Base-by-base conservation (phyloP, 2,888 invertebrate genomes). In the Microchrysa polita region DNA sequence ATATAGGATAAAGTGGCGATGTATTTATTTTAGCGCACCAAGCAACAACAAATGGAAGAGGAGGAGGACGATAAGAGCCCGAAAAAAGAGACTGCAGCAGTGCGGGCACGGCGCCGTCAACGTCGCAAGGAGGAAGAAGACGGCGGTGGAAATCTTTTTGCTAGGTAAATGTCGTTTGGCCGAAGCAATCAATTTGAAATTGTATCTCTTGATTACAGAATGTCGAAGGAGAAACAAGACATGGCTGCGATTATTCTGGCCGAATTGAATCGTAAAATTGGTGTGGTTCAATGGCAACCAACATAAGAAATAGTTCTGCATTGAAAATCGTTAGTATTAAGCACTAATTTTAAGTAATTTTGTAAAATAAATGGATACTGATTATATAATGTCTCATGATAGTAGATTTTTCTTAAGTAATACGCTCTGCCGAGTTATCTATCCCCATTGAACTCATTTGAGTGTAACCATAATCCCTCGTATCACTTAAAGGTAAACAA, bases 211-310 rank as follows among this genome's bases (percentile, higher is more conserved):
- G 22, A n/a, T 23, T 74, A 1, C 53, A 77, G 78, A 76, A 78
- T 86, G 67, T 86, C 89, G 9, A 86, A 88, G 14, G 91, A 92
- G 67, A 93, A 93, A 81, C 88, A 92, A 55, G 86, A 90, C 14
- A 90, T 93, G 40, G 93, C 92, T 81, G 86, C 88, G 5, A 87
- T 93, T 16, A 92, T 94, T 76, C 86, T 94, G 42, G 89, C 90
- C 20, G 94, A 94, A 84, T 88, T 94, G 73, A 94, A 94, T 82
- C 87, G 93, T 73, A 94, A 94, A 84, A 90, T 93, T 87, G 86
- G 87, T 23, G 85, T 89, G 1, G 92, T 92, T 27, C 90, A 90
- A 0, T 93, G 93, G 92, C 91, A 90, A 77, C 91, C 91, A 16
- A 72, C 67, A 55, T 20, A 5, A 74, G 42, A 52, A 63, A 34